These are phyloP conservation scores for Junonia oenone DNA, from an alignment of 2,888 invertebrate genomes.

Conservation along the genomic window DNA sequence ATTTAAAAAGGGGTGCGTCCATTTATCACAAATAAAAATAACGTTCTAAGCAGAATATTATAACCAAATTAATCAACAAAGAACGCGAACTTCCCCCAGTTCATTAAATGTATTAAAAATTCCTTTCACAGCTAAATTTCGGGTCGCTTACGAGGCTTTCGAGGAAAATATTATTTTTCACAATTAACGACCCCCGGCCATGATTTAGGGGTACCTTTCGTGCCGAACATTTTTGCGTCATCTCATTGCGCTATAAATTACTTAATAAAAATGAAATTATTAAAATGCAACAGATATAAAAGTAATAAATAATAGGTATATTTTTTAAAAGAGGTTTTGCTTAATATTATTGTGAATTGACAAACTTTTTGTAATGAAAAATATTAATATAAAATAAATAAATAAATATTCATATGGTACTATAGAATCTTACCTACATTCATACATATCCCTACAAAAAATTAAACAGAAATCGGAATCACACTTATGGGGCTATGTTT, in stretches of 20 bases:
- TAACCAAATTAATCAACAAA: slow-evolving; percentile 26
- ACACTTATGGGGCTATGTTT: too few relatives aligned
- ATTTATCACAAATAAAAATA: slow-evolving; percentile 1
- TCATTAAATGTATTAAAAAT: slow-evolving; percentile 46
- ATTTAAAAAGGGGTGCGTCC: not conserved
- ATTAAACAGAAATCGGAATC: too few relatives aligned
- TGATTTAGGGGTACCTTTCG: slow-evolving; percentile 51
- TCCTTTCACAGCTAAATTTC: slow-evolving; percentile 44
- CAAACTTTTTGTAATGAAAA: too few relatives aligned
- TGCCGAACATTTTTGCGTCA: slow-evolving; percentile 48
- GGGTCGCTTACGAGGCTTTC: slow-evolving; percentile 47
- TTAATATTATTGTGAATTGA: too few relatives aligned
- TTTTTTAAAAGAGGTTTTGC: too few relatives aligned
- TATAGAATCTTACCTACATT: too few relatives aligned
- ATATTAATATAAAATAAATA: too few relatives aligned
- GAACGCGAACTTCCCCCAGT: slow-evolving; percentile 23
- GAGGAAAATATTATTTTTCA: slow-evolving; percentile 57
- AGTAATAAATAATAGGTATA: too few relatives aligned
- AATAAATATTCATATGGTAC: too few relatives aligned
- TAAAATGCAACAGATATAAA: slow-evolving; percentile 31
- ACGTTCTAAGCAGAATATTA: slow-evolving; percentile 17
- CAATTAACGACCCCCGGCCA: slow-evolving; percentile 52
- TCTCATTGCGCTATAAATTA: slow-evolving; percentile 52
- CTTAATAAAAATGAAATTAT: too few relatives aligned
- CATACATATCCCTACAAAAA: too few relatives aligned